phyloP scores from a whole-genome alignment of 2,888 invertebrate species.

The Tricholauxania praeusta region DNA sequence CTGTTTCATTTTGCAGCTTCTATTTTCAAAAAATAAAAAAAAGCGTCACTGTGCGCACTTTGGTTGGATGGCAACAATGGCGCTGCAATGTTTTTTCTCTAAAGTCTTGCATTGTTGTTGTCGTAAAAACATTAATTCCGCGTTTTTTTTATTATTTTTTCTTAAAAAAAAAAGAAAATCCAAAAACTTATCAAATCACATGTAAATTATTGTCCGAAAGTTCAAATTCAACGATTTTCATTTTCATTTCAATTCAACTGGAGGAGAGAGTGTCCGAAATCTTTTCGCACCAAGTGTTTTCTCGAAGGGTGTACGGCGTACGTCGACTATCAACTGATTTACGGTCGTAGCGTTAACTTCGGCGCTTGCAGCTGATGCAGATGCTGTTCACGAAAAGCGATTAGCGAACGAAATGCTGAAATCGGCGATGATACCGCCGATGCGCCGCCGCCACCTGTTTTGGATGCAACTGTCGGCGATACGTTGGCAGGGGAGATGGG shows the following conservation, averaged over 20 bases:
- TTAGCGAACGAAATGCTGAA: slow-evolving; percentile 65
- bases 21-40: slow-evolving; percentile 24
- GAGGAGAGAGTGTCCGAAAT: slow-evolving; percentile 5
- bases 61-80: slow-evolving; percentile 20
- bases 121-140: neutral
- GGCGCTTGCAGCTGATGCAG: slow-evolving; percentile 58
- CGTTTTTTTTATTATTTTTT: neutral
- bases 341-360: slow-evolving; percentile 64
- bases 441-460: slow-evolving; percentile 38
- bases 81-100: slow-evolving; percentile 10
- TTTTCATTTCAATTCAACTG: slow-evolving; percentile 1
- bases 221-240: slow-evolving; percentile 52
- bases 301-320: neutral
- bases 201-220: slow-evolving; percentile 69
- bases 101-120: slow-evolving; percentile 14
- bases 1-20: slow-evolving; percentile 18
- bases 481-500: slow-evolving; percentile 50
- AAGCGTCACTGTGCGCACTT: neutral
- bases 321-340: slow-evolving; percentile 41
- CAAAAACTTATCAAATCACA: slow-evolving; percentile 65
- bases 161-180: slow-evolving; percentile 47
- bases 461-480: slow-evolving; percentile 45
- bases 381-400: slow-evolving; percentile 65
- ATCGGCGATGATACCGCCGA: slow-evolving; percentile 54
- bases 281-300: neutral